A percentile compares a stretch with the other conserved stretches of the same genome.
These are phyloP conservation scores for Anser brachyrhynchus DNA, from an alignment of 2,113 vertebrate genomes.

Conservation along the genomic window DNA sequence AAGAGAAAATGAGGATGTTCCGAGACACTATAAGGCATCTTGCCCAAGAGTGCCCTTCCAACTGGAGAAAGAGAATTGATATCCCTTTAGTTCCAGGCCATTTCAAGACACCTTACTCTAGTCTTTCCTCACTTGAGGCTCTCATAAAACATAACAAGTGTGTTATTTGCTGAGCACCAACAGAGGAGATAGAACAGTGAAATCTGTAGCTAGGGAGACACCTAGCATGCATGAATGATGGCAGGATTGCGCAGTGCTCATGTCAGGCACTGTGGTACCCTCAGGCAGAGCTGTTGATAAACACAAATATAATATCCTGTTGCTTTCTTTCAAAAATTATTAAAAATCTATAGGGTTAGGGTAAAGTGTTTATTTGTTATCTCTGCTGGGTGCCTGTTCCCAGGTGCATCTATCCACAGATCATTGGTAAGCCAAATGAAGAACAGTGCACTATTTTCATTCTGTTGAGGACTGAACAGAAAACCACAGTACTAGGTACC, in stretches of 20 bases:
- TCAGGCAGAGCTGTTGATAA: not conserved
- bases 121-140: not conserved
- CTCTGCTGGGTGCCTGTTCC: not conserved
- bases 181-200: not conserved
- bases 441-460: fast-evolving
- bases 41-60: not conserved
- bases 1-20: not conserved
- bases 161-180: not conserved
- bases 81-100: not conserved
- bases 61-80: not conserved
- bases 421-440: not conserved
- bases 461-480: not conserved
- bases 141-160: not conserved
- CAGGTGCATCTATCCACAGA: not conserved
- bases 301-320: not conserved
- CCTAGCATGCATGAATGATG: not conserved
- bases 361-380: not conserved
- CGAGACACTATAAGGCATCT: not conserved
- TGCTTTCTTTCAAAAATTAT: not conserved
- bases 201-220: not conserved
- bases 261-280: not conserved
- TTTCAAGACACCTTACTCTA: not conserved
- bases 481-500: not conserved
- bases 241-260: not conserved
- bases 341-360: not conserved